Percentiles rank a stretch among this genome's conserved stretches.
These are phyloP conservation scores for Scaptomyza cyrtandrae DNA, from an alignment of 2,888 invertebrate genomes.

Conservation along the genomic window DNA sequence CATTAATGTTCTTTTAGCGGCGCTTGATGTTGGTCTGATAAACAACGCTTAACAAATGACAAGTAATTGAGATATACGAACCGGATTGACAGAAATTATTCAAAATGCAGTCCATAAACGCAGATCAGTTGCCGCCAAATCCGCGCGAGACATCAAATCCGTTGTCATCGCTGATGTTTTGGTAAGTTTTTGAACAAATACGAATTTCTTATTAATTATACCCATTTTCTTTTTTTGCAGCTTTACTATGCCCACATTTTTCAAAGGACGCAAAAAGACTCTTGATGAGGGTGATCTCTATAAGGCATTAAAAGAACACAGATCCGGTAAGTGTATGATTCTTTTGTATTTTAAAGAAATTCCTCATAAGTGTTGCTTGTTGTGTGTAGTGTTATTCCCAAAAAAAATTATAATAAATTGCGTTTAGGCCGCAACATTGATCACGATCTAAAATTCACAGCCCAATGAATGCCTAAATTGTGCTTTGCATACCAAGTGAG, in stretches of 20 bases:
- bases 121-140: constrained; percentile 85
- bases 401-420: too few relatives aligned
- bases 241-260: constrained; percentile 92
- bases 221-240: constrained; percentile 82
- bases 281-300: constrained; percentile 91
- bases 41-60: constrained; percentile 52
- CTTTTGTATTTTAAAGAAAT: background rate
- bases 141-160: constrained; percentile 87
- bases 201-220: background rate
- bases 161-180: constrained; percentile 88
- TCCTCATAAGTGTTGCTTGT: too few relatives aligned
- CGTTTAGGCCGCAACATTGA: too few relatives aligned
- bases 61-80: constrained; percentile 38
- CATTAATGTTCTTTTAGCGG: constrained; percentile 48
- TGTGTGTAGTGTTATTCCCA: too few relatives aligned
- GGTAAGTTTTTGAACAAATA: constrained; percentile 75
- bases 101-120: constrained; percentile 83
- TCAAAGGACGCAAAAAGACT: constrained; percentile 89
- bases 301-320: constrained; percentile 88
- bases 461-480: too few relatives aligned
- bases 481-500: too few relatives aligned
- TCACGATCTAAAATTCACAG: too few relatives aligned
- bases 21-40: constrained; percentile 44
- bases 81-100: constrained; percentile 42
- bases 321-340: constrained; percentile 85